Evolutionary conservation across 2,797 vertebrate genomes (phyloP).

Genomic region (Danio jaintianensis): DNA sequence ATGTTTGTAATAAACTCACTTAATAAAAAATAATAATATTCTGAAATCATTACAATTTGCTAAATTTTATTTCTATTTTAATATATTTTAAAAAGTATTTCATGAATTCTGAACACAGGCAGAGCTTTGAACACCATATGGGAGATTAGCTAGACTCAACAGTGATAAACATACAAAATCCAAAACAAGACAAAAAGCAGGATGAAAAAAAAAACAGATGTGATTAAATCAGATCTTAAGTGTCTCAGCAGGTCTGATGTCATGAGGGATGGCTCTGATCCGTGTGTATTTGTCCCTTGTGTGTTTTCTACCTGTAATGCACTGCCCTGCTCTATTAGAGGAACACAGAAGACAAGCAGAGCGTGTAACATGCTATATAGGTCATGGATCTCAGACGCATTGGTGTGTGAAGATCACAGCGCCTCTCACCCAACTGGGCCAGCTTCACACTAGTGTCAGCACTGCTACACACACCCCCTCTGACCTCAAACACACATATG

Average conservation of each 20-base stretch:
- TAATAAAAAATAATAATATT: too few relatives aligned
- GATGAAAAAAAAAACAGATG: slow-evolving; percentile 8
- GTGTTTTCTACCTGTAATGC: slow-evolving; percentile 75
- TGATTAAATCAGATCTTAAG: slow-evolving; percentile 23
- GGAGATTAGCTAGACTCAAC: not conserved
- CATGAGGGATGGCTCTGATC: slow-evolving; percentile 31
- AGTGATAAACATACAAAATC: not conserved
- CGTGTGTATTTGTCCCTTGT: slow-evolving; percentile 51
- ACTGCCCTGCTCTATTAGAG: slow-evolving; percentile 74
- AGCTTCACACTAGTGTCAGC: slow-evolving; percentile 58
- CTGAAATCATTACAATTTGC: too few relatives aligned
- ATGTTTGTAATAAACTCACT: too few relatives aligned
- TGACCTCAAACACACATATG: slow-evolving; percentile 44
- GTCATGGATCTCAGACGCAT: slow-evolving; percentile 82
- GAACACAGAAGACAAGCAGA: slow-evolving; percentile 76
- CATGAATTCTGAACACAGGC: not conserved
- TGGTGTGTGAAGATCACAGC: slow-evolving; percentile 81
- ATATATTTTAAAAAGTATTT: too few relatives aligned
- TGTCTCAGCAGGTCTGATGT: slow-evolving; percentile 26
- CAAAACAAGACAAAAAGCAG: not conserved
- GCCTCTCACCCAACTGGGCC: slow-evolving; percentile 64
- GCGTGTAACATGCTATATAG: slow-evolving; percentile 82
- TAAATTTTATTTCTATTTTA: too few relatives aligned
- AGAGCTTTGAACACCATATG: not conserved
- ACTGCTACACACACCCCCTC: slow-evolving; percentile 35